Evolutionary conservation across 2,113 vertebrate genomes (phyloP).

Genomic region (Anser brachyrhynchus): DNA sequence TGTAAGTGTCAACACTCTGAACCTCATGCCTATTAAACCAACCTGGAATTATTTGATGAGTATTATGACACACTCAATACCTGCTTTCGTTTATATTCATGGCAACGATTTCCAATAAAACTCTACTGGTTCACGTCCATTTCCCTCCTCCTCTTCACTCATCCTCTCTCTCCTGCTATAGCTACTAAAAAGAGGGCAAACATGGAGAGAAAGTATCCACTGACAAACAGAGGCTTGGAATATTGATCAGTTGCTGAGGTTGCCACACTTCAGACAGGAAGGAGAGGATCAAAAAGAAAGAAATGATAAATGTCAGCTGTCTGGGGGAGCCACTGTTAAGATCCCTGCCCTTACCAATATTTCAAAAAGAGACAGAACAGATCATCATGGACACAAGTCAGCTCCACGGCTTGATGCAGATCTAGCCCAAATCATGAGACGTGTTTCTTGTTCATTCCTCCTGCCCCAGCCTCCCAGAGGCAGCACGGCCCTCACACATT

Average conservation of each 20-base stretch:
- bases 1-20: constrained; percentile 51
- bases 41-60: constrained; percentile 49
- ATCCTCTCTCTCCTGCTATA: background rate
- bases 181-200: constrained; percentile 25
- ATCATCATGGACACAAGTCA: background rate
- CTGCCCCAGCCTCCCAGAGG: background rate
- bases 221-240: background rate
- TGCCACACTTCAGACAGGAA: background rate
- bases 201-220: background rate
- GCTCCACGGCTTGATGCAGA: background rate
- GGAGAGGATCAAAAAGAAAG: background rate
- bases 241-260: background rate
- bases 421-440: background rate
- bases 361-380: background rate
- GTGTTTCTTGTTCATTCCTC: background rate
- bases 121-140: constrained; percentile 14
- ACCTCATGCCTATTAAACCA: constrained; percentile 58
- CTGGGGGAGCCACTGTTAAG: background rate
- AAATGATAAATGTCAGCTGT: background rate
- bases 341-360: background rate
- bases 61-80: constrained; percentile 57
- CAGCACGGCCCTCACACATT: background rate
- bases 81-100: constrained; percentile 53
- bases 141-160: constrained; percentile 7
- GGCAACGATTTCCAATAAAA: constrained; percentile 65